Percentiles rank a stretch among this genome's conserved stretches.
These are phyloP conservation scores for Hybos culiciformis DNA, from an alignment of 2,888 invertebrate genomes.

Conservation along the genomic window DNA sequence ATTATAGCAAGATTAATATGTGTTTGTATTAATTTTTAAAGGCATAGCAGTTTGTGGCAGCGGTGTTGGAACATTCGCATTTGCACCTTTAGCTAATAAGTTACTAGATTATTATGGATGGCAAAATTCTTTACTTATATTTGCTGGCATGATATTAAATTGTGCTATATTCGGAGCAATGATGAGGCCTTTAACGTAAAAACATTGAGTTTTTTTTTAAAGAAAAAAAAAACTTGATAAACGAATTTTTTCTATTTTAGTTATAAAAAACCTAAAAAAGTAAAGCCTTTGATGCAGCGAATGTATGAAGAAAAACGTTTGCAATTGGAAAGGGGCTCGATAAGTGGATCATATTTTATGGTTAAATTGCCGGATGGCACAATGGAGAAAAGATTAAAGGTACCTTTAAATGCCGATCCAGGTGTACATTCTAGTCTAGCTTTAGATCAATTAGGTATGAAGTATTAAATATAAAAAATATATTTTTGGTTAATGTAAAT, in stretches of 20 bases:
- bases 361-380: constrained; percentile 84
- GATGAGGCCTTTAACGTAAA: constrained; percentile 32
- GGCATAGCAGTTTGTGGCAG: constrained; percentile 95
- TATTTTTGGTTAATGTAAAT: no score
- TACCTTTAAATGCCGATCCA: constrained; percentile 83
- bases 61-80: constrained; percentile 88
- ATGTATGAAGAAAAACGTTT: constrained; percentile 88
- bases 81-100: constrained; percentile 77
- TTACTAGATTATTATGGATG: constrained; percentile 69
- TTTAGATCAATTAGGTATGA: constrained; percentile 47
- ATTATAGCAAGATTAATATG: no score
- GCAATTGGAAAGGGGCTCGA: constrained; percentile 81
- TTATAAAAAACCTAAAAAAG: constrained; percentile 35
- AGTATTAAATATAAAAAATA: constrained; percentile 34
- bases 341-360: constrained; percentile 73
- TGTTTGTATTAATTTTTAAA: no score
- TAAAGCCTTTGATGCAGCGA: constrained; percentile 70
- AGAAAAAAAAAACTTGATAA: neutral
- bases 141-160: constrained; percentile 85
- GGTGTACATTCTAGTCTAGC: constrained; percentile 88
- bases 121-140: constrained; percentile 80
- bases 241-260: constrained; percentile 6
- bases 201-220: neutral
- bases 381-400: constrained; percentile 78
- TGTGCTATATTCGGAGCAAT: constrained; percentile 70